Base-by-base conservation (phyloP, 2,888 invertebrate species). In the Lochmaea capreae region DNA sequence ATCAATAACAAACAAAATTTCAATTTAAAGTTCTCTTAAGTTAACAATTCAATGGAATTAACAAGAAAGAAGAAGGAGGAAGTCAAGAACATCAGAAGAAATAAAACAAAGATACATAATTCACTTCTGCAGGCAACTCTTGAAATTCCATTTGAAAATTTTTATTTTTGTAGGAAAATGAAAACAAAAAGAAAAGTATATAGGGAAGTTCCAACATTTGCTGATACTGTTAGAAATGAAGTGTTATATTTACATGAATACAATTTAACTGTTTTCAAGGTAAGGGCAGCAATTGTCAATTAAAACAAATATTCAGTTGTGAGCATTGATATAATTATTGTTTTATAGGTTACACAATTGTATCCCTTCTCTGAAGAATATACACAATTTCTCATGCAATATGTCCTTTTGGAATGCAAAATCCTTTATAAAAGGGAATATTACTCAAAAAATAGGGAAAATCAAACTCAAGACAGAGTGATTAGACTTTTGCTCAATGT, bases 331-430 rank as follows among this genome's bases (percentile, higher is more conserved):
- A 9, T 33, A 39, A 26, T 49, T 67, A 10, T 68, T 46, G 63
- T 46, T 72, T 79, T 81, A 69, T 69, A 81, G 81, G 66, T 72
- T 26, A 73, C 79, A 33, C 73, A 67, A 39, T 76, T 65, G 33
- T 81, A 81, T 71, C 81, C 81, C 1, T 73, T 76, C 66, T 77
- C 78, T 42, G 74, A 73, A 61, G 77, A 79, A 67, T 76, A 82
- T 14, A 68, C 78, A 57, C 74, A 75, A 57, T 65, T 84, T 22
- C 75, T 84, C 69, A 74, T 80, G 33, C 78, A 77, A 59, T 84
- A 83, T 76, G 78, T 84, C 39, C 77, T 81, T 68, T 75, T 84
- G 74, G 83, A 84, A 77, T 81, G 78, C 63, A 79, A 81, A 67
- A 79, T 81, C 26, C 78, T 84, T 10, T 79, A 79, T 67, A 71